These are phyloP conservation scores for Sisyra nigra DNA, from an alignment of 2,888 invertebrate species.

Conservation along the genomic window DNA sequence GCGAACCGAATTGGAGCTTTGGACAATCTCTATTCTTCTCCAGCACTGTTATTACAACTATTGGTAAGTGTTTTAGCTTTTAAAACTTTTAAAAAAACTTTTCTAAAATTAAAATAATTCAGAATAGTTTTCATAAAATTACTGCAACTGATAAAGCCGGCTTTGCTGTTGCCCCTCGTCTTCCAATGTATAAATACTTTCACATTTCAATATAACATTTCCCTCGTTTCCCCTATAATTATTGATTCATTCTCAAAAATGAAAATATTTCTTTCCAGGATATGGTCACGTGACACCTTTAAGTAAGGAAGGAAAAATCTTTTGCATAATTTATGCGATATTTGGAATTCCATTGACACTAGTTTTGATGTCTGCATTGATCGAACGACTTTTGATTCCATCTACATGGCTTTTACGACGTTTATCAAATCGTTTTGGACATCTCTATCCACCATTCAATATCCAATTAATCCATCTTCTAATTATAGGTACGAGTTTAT, in stretches of 20 bases:
- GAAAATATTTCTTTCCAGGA: conserved; percentile 35
- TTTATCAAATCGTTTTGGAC: conserved; percentile 52
- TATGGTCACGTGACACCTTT: conserved; percentile 83
- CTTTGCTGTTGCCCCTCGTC: too few species aligned
- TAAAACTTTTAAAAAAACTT: too few species aligned
- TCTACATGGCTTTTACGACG: conserved; percentile 51
- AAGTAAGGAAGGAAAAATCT: conserved; percentile 70
- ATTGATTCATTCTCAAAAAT: not conserved
- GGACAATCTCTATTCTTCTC: conserved; percentile 82
- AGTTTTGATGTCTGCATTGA: conserved; percentile 64
- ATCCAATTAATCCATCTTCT: conserved; percentile 60
- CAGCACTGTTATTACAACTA: conserved; percentile 77
- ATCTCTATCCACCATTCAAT: conserved; percentile 55
- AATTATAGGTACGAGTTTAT: conserved; percentile 38
- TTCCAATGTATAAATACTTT: too few species aligned
- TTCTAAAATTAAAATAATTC: too few species aligned
- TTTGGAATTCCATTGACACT: conserved; percentile 77
- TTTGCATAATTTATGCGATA: conserved; percentile 74
- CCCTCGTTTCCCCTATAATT: not conserved
- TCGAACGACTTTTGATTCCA: conserved; percentile 64
- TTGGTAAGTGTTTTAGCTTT: conserved; percentile 35
- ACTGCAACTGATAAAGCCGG: too few species aligned
- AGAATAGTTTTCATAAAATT: too few species aligned
- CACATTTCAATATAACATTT: not conserved
- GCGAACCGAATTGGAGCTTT: conserved; percentile 79